phyloP scores from a whole-genome alignment of 2,888 invertebrate genomes.

The Catocala sponsa region DNA sequence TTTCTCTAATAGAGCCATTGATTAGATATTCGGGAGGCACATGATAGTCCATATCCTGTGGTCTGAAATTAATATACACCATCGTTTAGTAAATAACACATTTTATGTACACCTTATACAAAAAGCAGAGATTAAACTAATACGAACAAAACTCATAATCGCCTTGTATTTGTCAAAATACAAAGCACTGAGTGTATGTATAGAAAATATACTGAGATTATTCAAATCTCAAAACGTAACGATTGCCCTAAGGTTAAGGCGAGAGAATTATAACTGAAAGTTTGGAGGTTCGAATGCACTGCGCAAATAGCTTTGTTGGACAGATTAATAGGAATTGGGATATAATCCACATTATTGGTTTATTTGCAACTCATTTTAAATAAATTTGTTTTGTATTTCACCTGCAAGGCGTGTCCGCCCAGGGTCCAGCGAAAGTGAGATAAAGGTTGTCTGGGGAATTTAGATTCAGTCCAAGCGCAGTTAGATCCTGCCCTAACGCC shows the following conservation, averaged over 20 bases:
- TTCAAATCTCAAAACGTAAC: background rate
- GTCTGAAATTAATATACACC: constrained; percentile 86
- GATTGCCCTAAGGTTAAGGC: background rate
- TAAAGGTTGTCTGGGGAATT: constrained; percentile 99
- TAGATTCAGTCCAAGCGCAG: constrained; percentile 98
- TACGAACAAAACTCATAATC: background rate
- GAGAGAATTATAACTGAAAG: background rate
- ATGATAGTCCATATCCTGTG: constrained; percentile 99
- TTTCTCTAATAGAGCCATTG: constrained; percentile 98
- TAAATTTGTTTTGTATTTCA: constrained; percentile 51
- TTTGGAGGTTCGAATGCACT: background rate
- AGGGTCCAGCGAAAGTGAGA: constrained; percentile 99
- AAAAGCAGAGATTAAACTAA: background rate
- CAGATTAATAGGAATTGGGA: too few relatives aligned
- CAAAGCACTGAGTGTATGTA: background rate
- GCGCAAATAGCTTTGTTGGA: background rate
- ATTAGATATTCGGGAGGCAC: constrained; percentile 99
- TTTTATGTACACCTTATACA: background rate
- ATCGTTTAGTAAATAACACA: constrained; percentile 6
- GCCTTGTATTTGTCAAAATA: background rate
- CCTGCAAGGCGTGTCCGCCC: constrained; percentile 98
- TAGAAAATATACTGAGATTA: background rate
- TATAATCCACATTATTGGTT: background rate
- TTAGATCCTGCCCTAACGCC: constrained; percentile 99
- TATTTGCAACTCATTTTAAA: constrained; percentile 6